Evolutionary conservation across 1,140 invertebrate genomes (phyloP).

Genomic region (Gonioctena quinquepunctata): DNA sequence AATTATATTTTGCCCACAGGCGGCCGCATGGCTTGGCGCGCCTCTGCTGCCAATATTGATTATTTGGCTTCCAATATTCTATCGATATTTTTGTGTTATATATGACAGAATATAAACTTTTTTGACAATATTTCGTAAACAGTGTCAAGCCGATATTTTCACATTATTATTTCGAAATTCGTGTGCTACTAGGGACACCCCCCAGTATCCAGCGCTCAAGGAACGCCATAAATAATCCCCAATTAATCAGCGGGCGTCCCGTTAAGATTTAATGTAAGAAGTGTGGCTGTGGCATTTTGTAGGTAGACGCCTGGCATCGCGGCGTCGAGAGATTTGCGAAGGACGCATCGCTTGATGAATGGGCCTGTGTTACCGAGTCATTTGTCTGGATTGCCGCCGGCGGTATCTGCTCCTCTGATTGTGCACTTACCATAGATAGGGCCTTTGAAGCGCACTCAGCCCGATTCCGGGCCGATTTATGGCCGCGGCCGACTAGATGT

Average conservation of each 20-base stretch:
- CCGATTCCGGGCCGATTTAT: slow-evolving; percentile 7
- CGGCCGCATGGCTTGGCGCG: no score
- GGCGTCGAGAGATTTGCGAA: slow-evolving; percentile 5
- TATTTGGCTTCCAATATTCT: no score
- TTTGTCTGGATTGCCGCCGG: slow-evolving; percentile 36
- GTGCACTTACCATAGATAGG: slow-evolving; percentile 34
- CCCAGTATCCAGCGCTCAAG: no score
- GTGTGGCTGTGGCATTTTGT: neutral
- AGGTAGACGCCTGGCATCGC: neutral
- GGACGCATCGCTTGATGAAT: slow-evolving; percentile 23
- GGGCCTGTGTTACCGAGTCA: slow-evolving; percentile 28
- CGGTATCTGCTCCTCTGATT: slow-evolving; percentile 33
- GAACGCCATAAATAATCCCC: neutral
- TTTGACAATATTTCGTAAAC: no score
- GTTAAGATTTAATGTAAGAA: neutral
- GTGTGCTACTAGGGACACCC: no score
- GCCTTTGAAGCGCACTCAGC: slow-evolving; percentile 19
- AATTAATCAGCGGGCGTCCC: neutral
- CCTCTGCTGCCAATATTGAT: no score
- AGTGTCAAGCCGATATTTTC: no score
- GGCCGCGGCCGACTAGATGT: neutral
- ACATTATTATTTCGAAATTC: no score
- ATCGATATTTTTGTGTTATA: no score
- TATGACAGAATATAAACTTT: no score
- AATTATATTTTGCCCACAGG: no score